Conservation (phyloP, 2,113 vertebrate species). For the Sorex fumeus region DNA sequence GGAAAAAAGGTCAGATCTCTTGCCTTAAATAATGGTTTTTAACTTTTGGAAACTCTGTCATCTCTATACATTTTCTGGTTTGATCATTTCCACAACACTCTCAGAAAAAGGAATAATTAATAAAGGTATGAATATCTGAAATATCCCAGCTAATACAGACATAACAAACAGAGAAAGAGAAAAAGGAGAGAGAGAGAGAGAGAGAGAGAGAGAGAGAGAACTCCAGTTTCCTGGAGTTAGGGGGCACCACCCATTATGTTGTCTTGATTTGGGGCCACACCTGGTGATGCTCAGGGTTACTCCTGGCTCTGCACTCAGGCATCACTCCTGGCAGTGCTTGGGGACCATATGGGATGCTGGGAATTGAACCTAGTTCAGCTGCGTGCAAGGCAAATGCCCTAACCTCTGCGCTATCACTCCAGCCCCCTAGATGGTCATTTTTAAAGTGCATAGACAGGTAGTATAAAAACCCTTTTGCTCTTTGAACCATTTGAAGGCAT, state of each 20-base stretch:
- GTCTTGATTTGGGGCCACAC: no score
- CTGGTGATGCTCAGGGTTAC: no score
- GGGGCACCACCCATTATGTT: background rate
- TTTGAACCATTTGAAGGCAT: background rate
- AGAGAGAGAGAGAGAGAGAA: background rate
- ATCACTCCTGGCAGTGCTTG: no score
- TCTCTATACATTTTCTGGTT: background rate
- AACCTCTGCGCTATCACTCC: no score
- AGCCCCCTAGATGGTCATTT: no score
- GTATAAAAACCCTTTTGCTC: slow-evolving; percentile 31
- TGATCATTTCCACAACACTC: background rate
- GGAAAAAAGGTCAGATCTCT: no score
- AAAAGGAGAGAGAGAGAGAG: no score
- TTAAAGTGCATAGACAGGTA: background rate
- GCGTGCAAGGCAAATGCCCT: no score
- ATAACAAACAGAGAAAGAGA: background rate
- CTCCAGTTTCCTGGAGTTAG: background rate
- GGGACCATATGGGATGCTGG: no score
- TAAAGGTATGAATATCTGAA: background rate
- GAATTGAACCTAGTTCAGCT: no score
- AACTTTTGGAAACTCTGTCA: background rate
- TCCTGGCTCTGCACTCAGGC: no score
- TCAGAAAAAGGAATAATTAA: background rate
- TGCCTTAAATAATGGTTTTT: no score
- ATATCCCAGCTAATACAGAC: background rate